A percentile compares a stretch with the other conserved stretches of the same genome.
Evolutionary conservation across 1,140 invertebrate species (phyloP).

Genomic region (Orius laevigatus): DNA sequence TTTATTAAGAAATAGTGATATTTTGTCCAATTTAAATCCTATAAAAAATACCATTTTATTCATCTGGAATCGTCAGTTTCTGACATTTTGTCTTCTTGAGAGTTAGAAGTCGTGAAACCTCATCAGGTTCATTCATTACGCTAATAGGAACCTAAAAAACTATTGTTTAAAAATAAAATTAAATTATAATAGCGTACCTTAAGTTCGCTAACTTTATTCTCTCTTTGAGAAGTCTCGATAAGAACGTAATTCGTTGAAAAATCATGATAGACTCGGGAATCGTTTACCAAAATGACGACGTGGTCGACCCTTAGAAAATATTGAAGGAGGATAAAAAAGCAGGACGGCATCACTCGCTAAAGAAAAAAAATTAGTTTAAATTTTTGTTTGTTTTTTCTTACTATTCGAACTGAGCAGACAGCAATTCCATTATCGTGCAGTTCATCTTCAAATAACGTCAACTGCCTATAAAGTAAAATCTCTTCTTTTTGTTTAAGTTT

Average conservation of each 20-base stretch:
- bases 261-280: conserved; percentile 84
- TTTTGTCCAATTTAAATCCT: no score
- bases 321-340: conserved; percentile 79
- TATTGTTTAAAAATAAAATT: not conserved
- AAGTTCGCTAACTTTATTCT: conserved; percentile 48
- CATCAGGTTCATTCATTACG: conserved; percentile 35
- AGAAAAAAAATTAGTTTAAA: conserved; percentile 23
- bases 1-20: no score
- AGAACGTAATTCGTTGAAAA: conserved; percentile 54
- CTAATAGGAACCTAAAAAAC: conserved; percentile 25
- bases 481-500: conserved; percentile 77
- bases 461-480: conserved; percentile 88
- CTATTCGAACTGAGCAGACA: conserved; percentile 81
- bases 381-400: conserved; percentile 33
- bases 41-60: no score
- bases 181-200: conserved; percentile 25
- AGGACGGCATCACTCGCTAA: conserved; percentile 86
- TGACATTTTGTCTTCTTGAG: conserved; percentile 28
- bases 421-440: conserved; percentile 95
- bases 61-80: conserved; percentile 27
- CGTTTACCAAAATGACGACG: conserved; percentile 74
- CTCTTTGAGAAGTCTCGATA: conserved; percentile 57
- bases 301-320: conserved; percentile 90
- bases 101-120: conserved; percentile 35
- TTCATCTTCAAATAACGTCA: conserved; percentile 95